Percentiles rank a stretch among this genome's conserved stretches.
Conservation (phyloP, 2,113 vertebrate genomes). For the Mastomys natalensis region DNA sequence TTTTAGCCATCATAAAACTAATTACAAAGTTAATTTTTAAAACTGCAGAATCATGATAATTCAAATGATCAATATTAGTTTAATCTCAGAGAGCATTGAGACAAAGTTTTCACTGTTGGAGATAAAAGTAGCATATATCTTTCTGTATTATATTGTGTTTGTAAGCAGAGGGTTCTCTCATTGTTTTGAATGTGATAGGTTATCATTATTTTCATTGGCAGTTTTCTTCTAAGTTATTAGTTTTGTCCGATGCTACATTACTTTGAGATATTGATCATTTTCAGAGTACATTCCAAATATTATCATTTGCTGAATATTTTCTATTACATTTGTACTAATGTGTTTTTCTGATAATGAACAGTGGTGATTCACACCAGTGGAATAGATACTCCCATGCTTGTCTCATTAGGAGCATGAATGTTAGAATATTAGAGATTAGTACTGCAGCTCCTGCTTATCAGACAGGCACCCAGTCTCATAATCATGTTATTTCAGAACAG, state of each 20-base stretch:
- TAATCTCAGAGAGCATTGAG: neutral
- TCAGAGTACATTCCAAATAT: neutral
- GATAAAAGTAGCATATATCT: neutral
- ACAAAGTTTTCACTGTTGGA: neutral
- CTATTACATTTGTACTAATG: neutral
- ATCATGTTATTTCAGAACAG: neutral
- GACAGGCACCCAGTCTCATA: neutral
- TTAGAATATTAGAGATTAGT: too few species aligned
- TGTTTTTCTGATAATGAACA: neutral
- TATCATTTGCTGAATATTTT: neutral
- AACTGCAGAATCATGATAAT: neutral
- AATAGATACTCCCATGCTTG: neutral
- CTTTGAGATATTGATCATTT: constrained; percentile 36
- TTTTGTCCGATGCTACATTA: neutral
- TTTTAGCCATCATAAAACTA: neutral
- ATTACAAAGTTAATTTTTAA: neutral
- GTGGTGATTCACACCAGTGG: neutral
- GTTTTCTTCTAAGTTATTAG: constrained; percentile 37
- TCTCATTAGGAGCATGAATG: fast-evolving
- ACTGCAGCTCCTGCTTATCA: neutral
- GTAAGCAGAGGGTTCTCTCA: neutral
- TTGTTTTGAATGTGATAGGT: neutral
- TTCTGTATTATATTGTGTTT: neutral
- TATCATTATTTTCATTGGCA: neutral
- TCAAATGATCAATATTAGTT: constrained; percentile 3